phyloP scores from a whole-genome alignment of 2,113 vertebrate species.

The Phyllostomus hastatus region DNA sequence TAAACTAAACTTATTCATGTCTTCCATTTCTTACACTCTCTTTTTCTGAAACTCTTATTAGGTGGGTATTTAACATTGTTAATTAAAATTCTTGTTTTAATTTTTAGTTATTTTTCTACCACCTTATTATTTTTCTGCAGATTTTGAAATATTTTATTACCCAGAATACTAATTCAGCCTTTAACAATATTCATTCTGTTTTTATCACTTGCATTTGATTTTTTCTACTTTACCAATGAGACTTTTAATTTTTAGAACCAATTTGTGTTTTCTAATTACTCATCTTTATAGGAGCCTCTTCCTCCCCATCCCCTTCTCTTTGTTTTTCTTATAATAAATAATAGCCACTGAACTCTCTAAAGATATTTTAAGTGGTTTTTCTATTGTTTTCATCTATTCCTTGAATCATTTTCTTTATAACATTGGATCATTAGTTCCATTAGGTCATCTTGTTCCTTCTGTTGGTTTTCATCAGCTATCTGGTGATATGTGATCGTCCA shows the following conservation, averaged over 20 bases:
- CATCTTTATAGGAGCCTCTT: background rate
- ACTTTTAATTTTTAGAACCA: background rate
- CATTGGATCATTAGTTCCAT: background rate
- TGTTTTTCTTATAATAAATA: background rate
- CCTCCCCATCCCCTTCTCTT: background rate
- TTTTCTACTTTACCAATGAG: background rate
- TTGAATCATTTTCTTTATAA: slow-evolving; percentile 2
- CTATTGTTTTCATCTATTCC: background rate
- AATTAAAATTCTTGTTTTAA: background rate
- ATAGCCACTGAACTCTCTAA: background rate
- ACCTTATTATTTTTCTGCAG: background rate
- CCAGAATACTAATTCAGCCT: background rate
- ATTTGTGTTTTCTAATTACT: background rate
- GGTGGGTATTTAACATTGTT: background rate
- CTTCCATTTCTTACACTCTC: background rate
- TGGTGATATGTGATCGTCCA: background rate
- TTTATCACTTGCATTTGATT: background rate
- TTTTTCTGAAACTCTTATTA: background rate
- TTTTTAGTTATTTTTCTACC: background rate
- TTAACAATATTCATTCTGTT: background rate
- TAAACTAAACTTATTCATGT: background rate
- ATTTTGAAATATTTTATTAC: background rate
- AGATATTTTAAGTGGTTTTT: background rate
- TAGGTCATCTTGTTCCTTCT: background rate
- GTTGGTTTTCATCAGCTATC: background rate